Conservation (phyloP, 2,113 vertebrate genomes). For the Tragelaphus strepsiceros region DNA sequence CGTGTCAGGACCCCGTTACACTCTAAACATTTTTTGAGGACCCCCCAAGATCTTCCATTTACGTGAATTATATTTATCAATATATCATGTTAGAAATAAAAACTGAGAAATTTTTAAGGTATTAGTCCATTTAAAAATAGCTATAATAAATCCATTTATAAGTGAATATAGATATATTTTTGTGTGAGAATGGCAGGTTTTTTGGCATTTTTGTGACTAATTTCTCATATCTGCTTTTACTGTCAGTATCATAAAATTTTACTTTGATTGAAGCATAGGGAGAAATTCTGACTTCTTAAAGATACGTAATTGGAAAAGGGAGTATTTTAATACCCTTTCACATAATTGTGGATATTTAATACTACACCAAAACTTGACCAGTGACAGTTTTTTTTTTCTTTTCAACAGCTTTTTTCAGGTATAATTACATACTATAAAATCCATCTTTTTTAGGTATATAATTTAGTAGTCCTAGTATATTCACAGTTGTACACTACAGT, state of each 20-base stretch:
- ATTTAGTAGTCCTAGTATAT: neutral
- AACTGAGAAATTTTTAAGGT: neutral
- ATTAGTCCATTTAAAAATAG: constrained; percentile 5
- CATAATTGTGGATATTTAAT: neutral
- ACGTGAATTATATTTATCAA: neutral
- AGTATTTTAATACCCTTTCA: neutral
- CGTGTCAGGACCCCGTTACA: neutral
- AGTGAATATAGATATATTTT: neutral
- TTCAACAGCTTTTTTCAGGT: neutral
- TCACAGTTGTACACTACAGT: neutral
- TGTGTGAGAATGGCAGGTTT: neutral
- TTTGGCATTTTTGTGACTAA: neutral
- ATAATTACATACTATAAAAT: neutral
- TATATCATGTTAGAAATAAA: constrained; percentile 32
- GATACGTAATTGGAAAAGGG: neutral
- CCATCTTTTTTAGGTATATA: neutral
- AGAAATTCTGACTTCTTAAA: neutral
- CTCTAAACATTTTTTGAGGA: neutral
- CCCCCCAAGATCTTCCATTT: neutral
- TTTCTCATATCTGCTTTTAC: neutral
- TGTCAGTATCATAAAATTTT: neutral
- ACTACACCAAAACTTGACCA: neutral
- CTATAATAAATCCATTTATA: neutral
- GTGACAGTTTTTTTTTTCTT: neutral
- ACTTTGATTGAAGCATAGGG: neutral